These are phyloP conservation scores for Siniperca knerii DNA, from an alignment of 2,113 vertebrate species.

Conservation along the genomic window DNA sequence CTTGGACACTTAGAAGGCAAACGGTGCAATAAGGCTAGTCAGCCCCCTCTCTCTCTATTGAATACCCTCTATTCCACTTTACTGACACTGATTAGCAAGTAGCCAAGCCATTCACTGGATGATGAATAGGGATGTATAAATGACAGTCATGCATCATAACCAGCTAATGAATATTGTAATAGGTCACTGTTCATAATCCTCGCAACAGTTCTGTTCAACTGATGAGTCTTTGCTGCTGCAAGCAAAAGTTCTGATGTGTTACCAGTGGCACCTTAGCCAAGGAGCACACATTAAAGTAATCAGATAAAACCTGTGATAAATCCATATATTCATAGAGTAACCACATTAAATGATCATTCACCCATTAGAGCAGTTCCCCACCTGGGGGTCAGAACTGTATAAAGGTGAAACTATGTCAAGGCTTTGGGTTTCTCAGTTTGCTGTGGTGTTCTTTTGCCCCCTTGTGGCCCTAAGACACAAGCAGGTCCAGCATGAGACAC, in stretches of 20 bases:
- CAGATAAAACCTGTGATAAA: not conserved
- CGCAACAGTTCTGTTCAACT: not conserved
- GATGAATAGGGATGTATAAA: constrained; percentile 22
- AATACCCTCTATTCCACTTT: constrained; percentile 29
- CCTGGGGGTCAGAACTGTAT: not conserved
- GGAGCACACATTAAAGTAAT: not conserved
- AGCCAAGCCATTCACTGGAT: constrained; percentile 9
- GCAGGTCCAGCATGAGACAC: not conserved
- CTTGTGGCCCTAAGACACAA: not conserved
- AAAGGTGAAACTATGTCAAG: not conserved
- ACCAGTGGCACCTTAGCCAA: not conserved
- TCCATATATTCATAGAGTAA: not conserved
- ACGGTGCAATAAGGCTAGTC: constrained; percentile 51
- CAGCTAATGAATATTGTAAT: constrained; percentile 7
- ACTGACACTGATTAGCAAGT: constrained; percentile 19
- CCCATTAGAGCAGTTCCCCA: not conserved
- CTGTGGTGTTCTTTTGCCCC: not conserved
- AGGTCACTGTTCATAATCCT: not conserved
- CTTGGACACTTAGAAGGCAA: constrained; percentile 54
- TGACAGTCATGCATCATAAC: not conserved
- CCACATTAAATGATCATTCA: not conserved
- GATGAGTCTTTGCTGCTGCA: not conserved
- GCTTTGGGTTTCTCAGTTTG: not conserved
- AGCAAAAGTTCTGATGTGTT: not conserved
- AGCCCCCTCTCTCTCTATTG: constrained; percentile 14